phyloP scores from a whole-genome alignment of 2,797 vertebrate species.

The Peromyscus attwateri region DNA sequence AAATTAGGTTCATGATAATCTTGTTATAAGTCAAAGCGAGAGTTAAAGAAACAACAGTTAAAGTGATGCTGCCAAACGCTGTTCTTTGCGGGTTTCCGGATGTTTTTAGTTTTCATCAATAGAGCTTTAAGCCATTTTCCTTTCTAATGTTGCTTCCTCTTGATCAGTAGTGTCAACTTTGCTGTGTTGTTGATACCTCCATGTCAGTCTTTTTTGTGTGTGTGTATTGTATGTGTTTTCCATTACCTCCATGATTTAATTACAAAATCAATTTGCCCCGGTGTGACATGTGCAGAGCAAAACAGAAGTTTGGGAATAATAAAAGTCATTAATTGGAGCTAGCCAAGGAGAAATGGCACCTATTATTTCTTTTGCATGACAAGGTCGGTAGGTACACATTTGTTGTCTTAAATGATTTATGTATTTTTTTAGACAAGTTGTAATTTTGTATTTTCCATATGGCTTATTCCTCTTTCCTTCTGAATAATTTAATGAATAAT shows the following conservation, averaged over 20 bases:
- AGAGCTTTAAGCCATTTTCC: slow-evolving; percentile 43
- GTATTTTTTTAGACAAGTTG: slow-evolving; percentile 46
- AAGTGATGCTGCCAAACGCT: not conserved
- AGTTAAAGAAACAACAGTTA: slow-evolving; percentile 52
- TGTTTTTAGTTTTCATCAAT: not conserved
- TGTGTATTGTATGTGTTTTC: not conserved
- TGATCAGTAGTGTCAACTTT: not conserved
- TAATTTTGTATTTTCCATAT: slow-evolving; percentile 39
- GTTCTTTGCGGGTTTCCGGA: not conserved
- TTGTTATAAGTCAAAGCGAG: slow-evolving; percentile 54
- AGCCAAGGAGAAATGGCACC: not conserved
- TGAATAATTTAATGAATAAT: slow-evolving; percentile 13
- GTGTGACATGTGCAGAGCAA: not conserved
- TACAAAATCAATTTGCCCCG: not conserved
- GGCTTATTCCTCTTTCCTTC: not conserved
- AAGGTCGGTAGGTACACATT: not conserved
- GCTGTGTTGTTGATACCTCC: not conserved
- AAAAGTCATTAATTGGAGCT: not conserved
- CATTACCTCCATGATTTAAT: slow-evolving; percentile 31
- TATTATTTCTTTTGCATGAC: not conserved
- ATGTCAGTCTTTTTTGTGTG: not conserved
- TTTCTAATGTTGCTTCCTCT: not conserved
- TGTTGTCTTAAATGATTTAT: slow-evolving; percentile 40
- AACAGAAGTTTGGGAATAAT: not conserved
- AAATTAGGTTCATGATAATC: slow-evolving; percentile 71